Evolutionary conservation across 2,888 invertebrate genomes (phyloP), one percentile per base, ranked within the genome.

Genomic region (Hedychridium roseum): DNA sequence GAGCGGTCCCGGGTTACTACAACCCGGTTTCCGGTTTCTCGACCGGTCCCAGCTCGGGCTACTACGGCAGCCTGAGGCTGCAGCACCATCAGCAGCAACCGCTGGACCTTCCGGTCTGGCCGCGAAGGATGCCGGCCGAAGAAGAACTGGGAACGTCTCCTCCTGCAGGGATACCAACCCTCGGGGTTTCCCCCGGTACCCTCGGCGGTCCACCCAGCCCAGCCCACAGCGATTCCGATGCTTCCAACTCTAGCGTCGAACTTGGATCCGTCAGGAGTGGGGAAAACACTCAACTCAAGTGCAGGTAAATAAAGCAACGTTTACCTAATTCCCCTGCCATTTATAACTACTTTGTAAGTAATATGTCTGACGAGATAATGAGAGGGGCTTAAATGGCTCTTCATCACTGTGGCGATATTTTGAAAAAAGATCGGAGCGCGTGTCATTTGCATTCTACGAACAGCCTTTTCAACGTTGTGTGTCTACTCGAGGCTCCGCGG

Each of bases 151-250:
- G 58, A 16, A 58, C 60, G 15, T 68, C 71, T 44, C 71, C 73
- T 39, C 51, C 70, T 34, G 57, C 60, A 12, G 63, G 64, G 36
- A 61, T 74, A 34, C 63, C 68, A 17, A 64, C 61, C 30, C 53
- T 74, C 37, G 71, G 62, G 5, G 55, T 60, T 16, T 65, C 71
- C 2, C 60, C 72, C 3, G 62, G 60, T 11, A 27, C 41, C 17
- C 60, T 70, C 28, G 63, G 70, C 9, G 76, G 74, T 1, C 78
- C 78, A 2, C 71, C 77, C 32, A 77, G 78, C 53, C 78, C 78
- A 6, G 70, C 73, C 2, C 78, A 79, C 66, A 76, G 78, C 51
- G 78, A 78, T 44, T 78, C 78, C 14, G 78, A 78, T 40, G 78
- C 78, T 0, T 78, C 78, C 37, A 78, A 65, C 46, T 78, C 78